Conservation (phyloP, 2,797 vertebrate genomes). For the Xiphorhynchus erythropygius region DNA sequence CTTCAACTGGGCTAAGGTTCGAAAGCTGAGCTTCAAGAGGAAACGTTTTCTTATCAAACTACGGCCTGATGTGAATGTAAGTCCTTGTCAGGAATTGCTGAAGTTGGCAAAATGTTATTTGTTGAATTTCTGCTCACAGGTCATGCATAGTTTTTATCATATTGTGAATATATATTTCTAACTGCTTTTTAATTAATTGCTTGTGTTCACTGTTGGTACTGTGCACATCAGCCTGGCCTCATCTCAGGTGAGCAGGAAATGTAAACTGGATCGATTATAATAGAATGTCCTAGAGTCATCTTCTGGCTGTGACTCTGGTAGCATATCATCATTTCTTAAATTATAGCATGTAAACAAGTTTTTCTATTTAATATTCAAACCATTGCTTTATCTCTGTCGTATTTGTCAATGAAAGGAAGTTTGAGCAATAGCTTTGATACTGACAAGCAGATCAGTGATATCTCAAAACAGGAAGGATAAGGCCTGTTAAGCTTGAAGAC, state of each 20-base stretch:
- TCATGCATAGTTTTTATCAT: neutral
- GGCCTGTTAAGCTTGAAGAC: neutral
- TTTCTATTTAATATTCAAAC: neutral
- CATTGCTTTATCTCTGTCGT: neutral
- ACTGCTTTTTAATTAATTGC: neutral
- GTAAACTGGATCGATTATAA: neutral
- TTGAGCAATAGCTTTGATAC: neutral
- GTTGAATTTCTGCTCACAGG: neutral
- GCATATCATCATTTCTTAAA: neutral
- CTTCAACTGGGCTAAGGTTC: constrained; percentile 98
- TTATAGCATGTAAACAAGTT: neutral
- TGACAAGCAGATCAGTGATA: neutral
- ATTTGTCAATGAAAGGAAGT: neutral
- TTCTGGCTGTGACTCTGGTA: neutral
- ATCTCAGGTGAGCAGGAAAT: neutral
- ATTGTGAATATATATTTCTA: neutral
- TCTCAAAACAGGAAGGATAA: neutral
- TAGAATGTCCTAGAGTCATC: neutral
- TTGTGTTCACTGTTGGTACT: neutral
- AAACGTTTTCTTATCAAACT: constrained; percentile 97
- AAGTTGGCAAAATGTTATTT: neutral
- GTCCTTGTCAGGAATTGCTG: constrained; percentile 47
- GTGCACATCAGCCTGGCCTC: neutral
- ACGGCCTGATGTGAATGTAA: constrained; percentile 92
- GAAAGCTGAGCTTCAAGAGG: constrained; percentile 98